A percentile compares a stretch with the other conserved stretches of the same genome.
Evolutionary conservation across 2,797 vertebrate genomes (phyloP).

Genomic region (Rousettus madagascariensis): DNA sequence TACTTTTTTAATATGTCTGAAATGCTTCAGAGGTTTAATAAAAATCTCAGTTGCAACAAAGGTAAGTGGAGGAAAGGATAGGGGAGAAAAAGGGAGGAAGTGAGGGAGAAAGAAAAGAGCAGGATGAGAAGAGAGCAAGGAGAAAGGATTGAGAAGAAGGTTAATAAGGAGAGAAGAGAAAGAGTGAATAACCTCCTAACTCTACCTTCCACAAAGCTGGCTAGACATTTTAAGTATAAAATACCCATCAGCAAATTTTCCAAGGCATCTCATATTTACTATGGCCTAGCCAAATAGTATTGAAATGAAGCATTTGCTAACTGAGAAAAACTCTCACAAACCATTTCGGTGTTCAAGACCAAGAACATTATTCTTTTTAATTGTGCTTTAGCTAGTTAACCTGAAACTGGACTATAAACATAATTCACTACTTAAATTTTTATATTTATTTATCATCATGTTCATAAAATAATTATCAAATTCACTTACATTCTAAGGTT

Average conservation of each 20-base stretch:
- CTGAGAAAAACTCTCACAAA: background rate
- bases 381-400: conserved; percentile 4
- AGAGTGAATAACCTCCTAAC: background rate
- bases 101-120: background rate
- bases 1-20: background rate
- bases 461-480: conserved; percentile 2
- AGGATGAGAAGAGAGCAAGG: background rate
- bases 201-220: background rate
- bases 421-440: background rate
- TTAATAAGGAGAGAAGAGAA: background rate
- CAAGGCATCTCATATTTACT: background rate
- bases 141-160: background rate
- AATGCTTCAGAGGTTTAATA: background rate
- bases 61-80: background rate
- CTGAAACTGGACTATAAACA: conserved; percentile 12
- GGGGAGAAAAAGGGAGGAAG: background rate
- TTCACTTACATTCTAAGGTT: conserved; percentile 22
- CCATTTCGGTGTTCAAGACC: background rate
- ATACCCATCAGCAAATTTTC: background rate
- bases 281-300: background rate
- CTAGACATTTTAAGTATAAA: background rate
- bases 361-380: background rate
- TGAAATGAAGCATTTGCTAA: background rate
- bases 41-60: background rate
- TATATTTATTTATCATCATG: background rate